phyloP scores from a whole-genome alignment of 2,888 invertebrate species.

The Apodemia duryi region DNA sequence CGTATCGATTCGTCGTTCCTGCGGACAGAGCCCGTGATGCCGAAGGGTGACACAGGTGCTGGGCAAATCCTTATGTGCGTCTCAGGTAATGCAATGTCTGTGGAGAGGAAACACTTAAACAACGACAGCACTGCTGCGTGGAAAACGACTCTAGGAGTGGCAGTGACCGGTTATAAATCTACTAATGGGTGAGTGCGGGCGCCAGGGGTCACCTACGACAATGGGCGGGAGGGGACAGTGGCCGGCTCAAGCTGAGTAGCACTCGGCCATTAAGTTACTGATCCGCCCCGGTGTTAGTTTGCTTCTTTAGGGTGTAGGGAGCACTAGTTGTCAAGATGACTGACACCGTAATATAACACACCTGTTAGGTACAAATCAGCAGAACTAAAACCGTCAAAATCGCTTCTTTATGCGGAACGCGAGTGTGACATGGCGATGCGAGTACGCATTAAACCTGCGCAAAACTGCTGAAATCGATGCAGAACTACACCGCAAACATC shows the following conservation, averaged over 20 bases:
- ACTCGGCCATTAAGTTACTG: constrained; percentile 16
- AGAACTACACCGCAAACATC: neutral
- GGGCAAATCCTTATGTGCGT: constrained; percentile 12
- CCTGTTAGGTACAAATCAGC: neutral
- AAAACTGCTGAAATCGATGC: neutral
- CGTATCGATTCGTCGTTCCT: constrained; percentile 16
- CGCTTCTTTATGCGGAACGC: neutral
- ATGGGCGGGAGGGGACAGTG: neutral
- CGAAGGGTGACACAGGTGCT: constrained; percentile 16
- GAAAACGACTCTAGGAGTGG: constrained; percentile 18
- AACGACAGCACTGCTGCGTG: neutral
- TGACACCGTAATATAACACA: constrained; percentile 23
- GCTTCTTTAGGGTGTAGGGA: constrained; percentile 17
- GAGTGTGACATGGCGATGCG: no score
- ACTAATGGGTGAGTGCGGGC: neutral
- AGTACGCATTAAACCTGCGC: neutral
- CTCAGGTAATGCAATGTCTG: constrained; percentile 5
- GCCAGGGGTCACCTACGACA: no score
- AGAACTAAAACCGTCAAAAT: neutral
- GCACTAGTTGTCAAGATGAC: neutral
- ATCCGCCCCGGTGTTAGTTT: constrained; percentile 16
- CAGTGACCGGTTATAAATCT: constrained; percentile 18
- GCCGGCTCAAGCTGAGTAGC: constrained; percentile 17
- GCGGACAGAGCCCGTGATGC: constrained; percentile 10
- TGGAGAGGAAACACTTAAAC: constrained; percentile 15